Conservation (phyloP, 92 coral and sea anemone species). For the Epizoanthus scotinus region DNA sequence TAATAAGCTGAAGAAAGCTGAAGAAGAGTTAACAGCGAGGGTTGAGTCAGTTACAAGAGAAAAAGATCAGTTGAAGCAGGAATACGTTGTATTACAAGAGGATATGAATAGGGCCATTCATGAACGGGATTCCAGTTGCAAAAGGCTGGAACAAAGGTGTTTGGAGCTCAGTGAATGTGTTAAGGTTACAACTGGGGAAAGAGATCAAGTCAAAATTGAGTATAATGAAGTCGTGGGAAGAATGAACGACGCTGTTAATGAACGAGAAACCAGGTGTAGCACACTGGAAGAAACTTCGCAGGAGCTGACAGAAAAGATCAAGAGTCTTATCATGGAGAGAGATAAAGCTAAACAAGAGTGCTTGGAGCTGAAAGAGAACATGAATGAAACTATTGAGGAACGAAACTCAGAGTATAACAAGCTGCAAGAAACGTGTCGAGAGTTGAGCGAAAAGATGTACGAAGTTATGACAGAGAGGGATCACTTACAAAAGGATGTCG, state of each 20-base stretch:
- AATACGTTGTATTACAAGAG: background rate
- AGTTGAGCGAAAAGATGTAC: background rate
- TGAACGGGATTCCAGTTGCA: slow-evolving; percentile 5
- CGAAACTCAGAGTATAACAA: no score
- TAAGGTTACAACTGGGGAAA: background rate
- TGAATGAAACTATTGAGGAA: no score
- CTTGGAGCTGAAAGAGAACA: no score
- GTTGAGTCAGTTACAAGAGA: background rate
- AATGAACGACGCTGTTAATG: no score
- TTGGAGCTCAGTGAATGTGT: background rate
- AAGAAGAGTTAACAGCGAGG: background rate
- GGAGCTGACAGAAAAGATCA: background rate
- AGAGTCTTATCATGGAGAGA: slow-evolving; percentile 1
- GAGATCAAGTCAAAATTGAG: background rate
- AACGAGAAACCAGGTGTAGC: no score
- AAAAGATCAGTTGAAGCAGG: slow-evolving; percentile 3
- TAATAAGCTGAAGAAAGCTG: slow-evolving; percentile 8
- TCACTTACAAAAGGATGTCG: background rate
- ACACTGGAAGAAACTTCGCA: no score
- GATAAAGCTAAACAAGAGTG: background rate
- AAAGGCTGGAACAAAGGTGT: slow-evolving; percentile 9
- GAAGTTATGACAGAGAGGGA: background rate
- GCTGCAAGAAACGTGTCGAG: no score
- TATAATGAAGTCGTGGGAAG: no score
- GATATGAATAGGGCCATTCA: background rate